Evolutionary conservation across 2,113 vertebrate genomes (phyloP).

Genomic region (Rhea pennata): DNA sequence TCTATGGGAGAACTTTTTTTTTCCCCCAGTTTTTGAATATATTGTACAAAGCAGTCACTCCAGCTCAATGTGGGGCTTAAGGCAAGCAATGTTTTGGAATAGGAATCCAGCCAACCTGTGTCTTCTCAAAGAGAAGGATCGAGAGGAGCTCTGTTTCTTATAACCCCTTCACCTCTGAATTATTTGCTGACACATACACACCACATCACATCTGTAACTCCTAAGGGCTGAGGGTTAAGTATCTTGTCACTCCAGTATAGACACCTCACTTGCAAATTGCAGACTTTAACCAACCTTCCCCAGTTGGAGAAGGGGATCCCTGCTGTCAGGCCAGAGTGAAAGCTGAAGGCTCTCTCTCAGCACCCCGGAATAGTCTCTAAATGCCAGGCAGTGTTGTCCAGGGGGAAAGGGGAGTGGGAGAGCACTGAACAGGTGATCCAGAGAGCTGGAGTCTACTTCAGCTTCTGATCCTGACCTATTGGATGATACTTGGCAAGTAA

Average conservation of each 20-base stretch:
- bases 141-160: not conserved
- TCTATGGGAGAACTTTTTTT: not conserved
- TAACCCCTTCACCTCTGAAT: slow-evolving; percentile 19
- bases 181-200: slow-evolving; percentile 23
- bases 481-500: not conserved
- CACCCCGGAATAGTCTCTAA: not conserved
- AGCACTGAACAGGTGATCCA: not conserved
- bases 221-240: slow-evolving; percentile 33
- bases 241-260: slow-evolving; percentile 23
- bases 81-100: not conserved
- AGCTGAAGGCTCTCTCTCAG: not conserved
- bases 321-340: not conserved
- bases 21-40: not conserved
- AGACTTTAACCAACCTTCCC: not conserved
- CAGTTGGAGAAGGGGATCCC: not conserved
- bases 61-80: not conserved
- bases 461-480: not conserved
- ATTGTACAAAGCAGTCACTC: not conserved
- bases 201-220: not conserved
- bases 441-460: not conserved
- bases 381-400: not conserved
- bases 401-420: not conserved
- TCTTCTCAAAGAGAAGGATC: not conserved
- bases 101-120: not conserved
- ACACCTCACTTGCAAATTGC: not conserved